Evolutionary conservation across 2,797 vertebrate species (phyloP).

Genomic region (Muraenolepis orangiensis): DNA sequence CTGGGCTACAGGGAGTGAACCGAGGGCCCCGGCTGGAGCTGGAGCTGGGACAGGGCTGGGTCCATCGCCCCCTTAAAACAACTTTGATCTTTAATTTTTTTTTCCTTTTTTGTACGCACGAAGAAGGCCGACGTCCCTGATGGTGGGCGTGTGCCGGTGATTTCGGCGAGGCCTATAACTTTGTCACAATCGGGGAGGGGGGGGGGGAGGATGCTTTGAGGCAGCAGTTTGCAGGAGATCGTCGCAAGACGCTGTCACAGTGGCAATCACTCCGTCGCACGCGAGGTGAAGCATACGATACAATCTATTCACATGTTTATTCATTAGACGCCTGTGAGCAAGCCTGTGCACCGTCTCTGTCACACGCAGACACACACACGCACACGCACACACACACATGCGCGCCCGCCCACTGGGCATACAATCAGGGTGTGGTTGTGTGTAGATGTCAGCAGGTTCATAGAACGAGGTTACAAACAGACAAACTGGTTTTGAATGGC

Average conservation of each 20-base stretch:
- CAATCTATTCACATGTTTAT: slow-evolving; percentile 28
- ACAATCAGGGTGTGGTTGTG: slow-evolving; percentile 51
- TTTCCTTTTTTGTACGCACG: slow-evolving; percentile 45
- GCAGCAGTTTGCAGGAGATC: slow-evolving; percentile 56
- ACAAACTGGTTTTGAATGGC: slow-evolving; percentile 13
- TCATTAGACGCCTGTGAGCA: background rate
- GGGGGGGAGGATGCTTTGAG: slow-evolving; percentile 27
- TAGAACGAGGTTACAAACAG: slow-evolving; percentile 23
- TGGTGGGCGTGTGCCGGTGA: slow-evolving; percentile 56
- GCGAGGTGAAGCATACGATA: slow-evolving; percentile 59
- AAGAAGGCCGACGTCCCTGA: slow-evolving; percentile 53
- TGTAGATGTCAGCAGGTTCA: slow-evolving; percentile 53
- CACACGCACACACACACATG: slow-evolving; percentile 33
- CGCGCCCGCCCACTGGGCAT: background rate
- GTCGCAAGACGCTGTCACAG: slow-evolving; percentile 62
- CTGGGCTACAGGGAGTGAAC: slow-evolving; percentile 59
- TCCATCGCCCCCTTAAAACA: background rate
- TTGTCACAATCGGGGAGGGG: slow-evolving; percentile 26
- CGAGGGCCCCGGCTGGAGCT: slow-evolving; percentile 46
- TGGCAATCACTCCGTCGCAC: slow-evolving; percentile 62
- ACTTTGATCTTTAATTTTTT: slow-evolving; percentile 21
- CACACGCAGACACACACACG: slow-evolving; percentile 40
- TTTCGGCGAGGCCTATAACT: slow-evolving; percentile 47
- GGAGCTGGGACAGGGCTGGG: slow-evolving; percentile 3
- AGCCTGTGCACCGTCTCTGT: background rate